Percentiles rank a stretch among this genome's conserved stretches.
These are phyloP conservation scores for Celastrina argiolus DNA, from an alignment of 2,888 invertebrate species.

Conservation along the genomic window DNA sequence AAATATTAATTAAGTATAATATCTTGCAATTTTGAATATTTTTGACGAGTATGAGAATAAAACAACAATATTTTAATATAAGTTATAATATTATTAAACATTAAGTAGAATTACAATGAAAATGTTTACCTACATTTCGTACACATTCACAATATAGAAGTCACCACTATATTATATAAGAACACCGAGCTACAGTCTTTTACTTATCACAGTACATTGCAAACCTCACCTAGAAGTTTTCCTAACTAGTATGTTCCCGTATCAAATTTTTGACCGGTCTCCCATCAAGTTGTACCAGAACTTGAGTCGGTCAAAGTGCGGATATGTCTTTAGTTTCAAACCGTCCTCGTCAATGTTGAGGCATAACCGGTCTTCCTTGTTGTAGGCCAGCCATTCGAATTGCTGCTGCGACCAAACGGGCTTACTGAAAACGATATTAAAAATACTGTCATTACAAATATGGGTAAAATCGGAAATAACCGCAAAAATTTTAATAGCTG, in stretches of 20 bases:
- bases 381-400: conserved; percentile 56
- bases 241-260: conserved; percentile 24
- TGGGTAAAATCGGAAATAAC: no score
- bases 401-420: conserved; percentile 50
- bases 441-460: not conserved
- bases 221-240: conserved; percentile 10
- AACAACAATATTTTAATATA: not conserved
- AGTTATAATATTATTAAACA: not conserved
- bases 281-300: conserved; percentile 39
- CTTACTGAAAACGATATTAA: conserved; percentile 43
- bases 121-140: not conserved
- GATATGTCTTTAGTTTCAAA: conserved; percentile 31
- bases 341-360: conserved; percentile 45
- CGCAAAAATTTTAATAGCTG: no score
- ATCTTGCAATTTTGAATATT: not conserved
- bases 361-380: conserved; percentile 38
- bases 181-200: conserved; percentile 8
- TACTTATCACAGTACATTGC: conserved; percentile 13
- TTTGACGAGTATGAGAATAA: not conserved
- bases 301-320: conserved; percentile 33
- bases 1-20: no score
- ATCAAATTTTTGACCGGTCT: conserved; percentile 49
- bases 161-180: not conserved
- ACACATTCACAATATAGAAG: conserved; percentile 18
- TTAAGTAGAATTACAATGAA: not conserved